Base-by-base conservation (phyloP, 2,797 vertebrate genomes). In the Echiichthys vipera region DNA sequence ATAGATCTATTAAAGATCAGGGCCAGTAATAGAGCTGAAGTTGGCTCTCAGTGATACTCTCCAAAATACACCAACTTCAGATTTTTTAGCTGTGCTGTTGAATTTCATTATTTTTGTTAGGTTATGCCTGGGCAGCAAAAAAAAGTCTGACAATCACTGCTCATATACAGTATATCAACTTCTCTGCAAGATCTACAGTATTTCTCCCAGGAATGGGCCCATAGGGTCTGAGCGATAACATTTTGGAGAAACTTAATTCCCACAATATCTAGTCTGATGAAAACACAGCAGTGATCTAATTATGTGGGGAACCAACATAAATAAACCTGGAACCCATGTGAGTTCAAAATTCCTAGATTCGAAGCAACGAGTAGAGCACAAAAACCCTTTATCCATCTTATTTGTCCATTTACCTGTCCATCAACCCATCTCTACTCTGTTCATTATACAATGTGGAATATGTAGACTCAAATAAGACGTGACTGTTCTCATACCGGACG, bases 1-100 rank as follows among this genome's bases (percentile, higher is more conserved):
- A 65, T 49, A 68, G 39, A 69, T 71, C 45, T 77, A 67, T 25
- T 75, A 67, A 65, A 80, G 57, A 77, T 77, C 74, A 78, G 36
- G 54, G 65, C 42, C 64, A 37, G 30, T 68, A 50, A 77, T 57
- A 76, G 62, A 80, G 42, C 42, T 72, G 53, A 70, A 72, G 69
- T 61, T 72, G 66, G 39, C 65, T 78, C 61, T 83, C 72, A 77
- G 25, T 39, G 46, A 25, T 46, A 56, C 64, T 74, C 57, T 79
- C 62, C 40, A 67, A 39, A 22, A 74, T 29, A 68, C 37, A 64
- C 24, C 67, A 77, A 67, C 72, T 57, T 74, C 69, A 72, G 50
- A 68, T 76, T 73, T n/a, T 76, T 58, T 66, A 65, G 42, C 62
- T 63, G 46, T 29, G 49, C 59, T 70, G 36, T 39, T 78, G 55